Evolutionary conservation across 2,888 invertebrate genomes (phyloP), one percentile per base, ranked within the genome.

Genomic region (Ryuthela nishihirai): DNA sequence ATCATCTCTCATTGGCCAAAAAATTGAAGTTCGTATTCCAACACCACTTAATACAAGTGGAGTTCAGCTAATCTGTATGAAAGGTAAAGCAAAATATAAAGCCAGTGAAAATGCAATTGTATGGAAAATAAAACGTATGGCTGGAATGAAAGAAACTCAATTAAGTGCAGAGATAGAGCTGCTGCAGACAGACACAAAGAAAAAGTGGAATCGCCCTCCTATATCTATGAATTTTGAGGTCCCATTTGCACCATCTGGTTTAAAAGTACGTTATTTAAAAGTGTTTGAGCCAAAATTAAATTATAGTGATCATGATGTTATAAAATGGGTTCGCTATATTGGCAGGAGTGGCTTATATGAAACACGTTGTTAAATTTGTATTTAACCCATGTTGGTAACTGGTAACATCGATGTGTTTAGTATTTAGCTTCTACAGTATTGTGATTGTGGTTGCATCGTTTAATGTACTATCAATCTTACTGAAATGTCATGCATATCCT

Each of bases 261-360:
- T 99, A 76, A 99, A 99, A 82, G 99, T 99, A 56, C 88, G 99
- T 35, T 99, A 99, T 76, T 79, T 99, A 72, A 99, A 99, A 77
- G 99, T 99, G 64, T 99, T 99, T 72, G 99, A 99, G 77, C 91
- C 98, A 1, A 99, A 99, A 75, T 81, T 99, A 69, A 99, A 99
- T 80, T 99, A 99, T 77, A 98, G 97, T 1, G 99, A 99, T 77
- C 98, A 99, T 72, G 99, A 99, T 76, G 99, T 99, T 67, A 98
- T 99, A 74, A 99, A 99, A 85, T 99, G 99, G 99, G 99, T 99
- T 66, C 84, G 99, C 25, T 99, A 99, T 78, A 99, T 99, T 72
- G 99, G 99, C 40, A 85, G 97, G 72, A 98, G 97, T 74, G 99
- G 99, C 54, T 83, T 99, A 39, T 99, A 99, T 75, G 99, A 99